Evolutionary conservation across 2,888 invertebrate genomes (phyloP).

Genomic region (Pollenia amentaria): DNA sequence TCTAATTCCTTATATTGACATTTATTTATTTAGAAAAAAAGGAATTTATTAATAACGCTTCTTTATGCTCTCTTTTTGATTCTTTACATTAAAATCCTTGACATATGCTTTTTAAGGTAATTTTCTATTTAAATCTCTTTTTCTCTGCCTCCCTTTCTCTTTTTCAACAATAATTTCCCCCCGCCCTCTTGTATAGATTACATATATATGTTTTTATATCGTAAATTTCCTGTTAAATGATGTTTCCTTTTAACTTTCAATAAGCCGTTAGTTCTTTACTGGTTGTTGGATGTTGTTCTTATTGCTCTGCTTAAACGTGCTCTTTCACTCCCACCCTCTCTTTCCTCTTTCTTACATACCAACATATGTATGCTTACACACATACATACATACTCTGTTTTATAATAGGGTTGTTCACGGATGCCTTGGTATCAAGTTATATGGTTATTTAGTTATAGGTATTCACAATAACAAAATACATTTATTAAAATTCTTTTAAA

Average conservation of each 20-base stretch:
- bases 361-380: no score
- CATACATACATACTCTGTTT: no score
- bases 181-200: neutral
- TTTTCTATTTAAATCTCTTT: neutral
- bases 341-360: neutral
- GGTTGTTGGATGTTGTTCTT: slow-evolving; percentile 9
- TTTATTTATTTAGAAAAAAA: neutral
- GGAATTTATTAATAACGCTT: neutral
- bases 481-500: no score
- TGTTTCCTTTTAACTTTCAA: slow-evolving; percentile 39
- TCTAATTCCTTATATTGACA: neutral
- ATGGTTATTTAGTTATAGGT: no score
- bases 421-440: no score
- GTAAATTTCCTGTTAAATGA: slow-evolving; percentile 57
- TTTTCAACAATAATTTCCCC: neutral
- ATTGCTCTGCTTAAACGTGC: neutral
- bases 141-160: neutral
- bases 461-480: no score
- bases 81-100: slow-evolving; percentile 20
- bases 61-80: neutral
- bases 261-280: slow-evolving; percentile 40
- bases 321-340: neutral
- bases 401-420: no score
- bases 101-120: slow-evolving; percentile 21
- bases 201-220: slow-evolving; percentile 18